These are phyloP conservation scores for Bombylius discolor DNA, from an alignment of 2,888 invertebrate species.

Conservation along the genomic window DNA sequence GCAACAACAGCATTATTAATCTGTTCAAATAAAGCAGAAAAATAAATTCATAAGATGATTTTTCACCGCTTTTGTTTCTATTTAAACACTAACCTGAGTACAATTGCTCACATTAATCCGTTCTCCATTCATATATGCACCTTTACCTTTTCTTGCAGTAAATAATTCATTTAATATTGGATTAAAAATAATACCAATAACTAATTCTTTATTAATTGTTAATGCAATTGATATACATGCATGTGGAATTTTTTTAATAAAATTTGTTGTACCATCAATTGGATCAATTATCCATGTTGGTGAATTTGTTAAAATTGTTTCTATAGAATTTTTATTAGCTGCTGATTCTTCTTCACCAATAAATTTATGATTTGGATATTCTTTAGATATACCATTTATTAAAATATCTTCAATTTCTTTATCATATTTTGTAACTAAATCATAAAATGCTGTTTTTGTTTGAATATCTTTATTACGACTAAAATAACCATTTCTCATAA, in stretches of 20 bases:
- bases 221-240: constrained; percentile 58
- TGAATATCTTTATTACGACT: constrained; percentile 21
- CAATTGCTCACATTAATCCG: constrained; percentile 37
- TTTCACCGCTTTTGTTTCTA: too few species aligned
- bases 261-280: constrained; percentile 80
- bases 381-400: constrained; percentile 41
- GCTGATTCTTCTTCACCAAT: constrained; percentile 61
- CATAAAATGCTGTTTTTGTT: constrained; percentile 48
- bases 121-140: constrained; percentile 62
- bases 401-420: constrained; percentile 59
- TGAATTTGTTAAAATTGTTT: constrained; percentile 46
- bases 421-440: constrained; percentile 72
- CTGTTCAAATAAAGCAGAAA: background rate
- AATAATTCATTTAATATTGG: constrained; percentile 59
- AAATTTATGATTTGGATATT: constrained; percentile 54
- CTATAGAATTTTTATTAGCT: constrained; percentile 34
- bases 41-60: too few species aligned
- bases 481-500: constrained; percentile 28
- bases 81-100: constrained; percentile 20
- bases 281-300: constrained; percentile 84
- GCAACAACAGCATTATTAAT: constrained; percentile 24
- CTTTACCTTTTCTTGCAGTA: constrained; percentile 56
- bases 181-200: constrained; percentile 63
- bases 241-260: constrained; percentile 54
- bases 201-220: constrained; percentile 43